These are phyloP conservation scores for Smithornis capensis DNA, from an alignment of 2,113 vertebrate genomes.

Conservation along the genomic window DNA sequence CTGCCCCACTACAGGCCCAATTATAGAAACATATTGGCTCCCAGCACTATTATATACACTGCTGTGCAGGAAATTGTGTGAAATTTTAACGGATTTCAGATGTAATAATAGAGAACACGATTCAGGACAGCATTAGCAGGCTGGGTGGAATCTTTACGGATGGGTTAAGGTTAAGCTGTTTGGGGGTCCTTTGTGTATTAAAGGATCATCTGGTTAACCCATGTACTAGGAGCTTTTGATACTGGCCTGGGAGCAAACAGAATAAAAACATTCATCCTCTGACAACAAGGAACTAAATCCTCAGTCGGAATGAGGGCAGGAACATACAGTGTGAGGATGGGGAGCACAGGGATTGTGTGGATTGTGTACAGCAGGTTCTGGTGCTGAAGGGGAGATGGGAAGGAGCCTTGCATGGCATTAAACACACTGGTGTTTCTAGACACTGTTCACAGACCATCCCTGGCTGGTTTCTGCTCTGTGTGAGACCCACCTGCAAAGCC, in stretches of 20 bases:
- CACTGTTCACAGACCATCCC: neutral
- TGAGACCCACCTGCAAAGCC: neutral
- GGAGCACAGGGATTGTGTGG: neutral
- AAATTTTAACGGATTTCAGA: conserved; percentile 93
- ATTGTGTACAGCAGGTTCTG: neutral
- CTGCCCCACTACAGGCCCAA: conserved; percentile 97
- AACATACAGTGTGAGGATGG: neutral
- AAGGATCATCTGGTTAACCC: conserved; percentile 80
- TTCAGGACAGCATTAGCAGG: conserved; percentile 66
- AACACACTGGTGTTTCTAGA: neutral
- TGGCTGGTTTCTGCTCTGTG: neutral
- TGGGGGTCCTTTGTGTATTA: conserved; percentile 75
- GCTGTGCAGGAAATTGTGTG: conserved; percentile 99
- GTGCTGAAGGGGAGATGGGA: neutral
- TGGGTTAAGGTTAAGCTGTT: conserved; percentile 76
- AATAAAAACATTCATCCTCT: conserved; percentile 62
- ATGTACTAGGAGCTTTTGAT: conserved; percentile 61
- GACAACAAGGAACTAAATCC: conserved; percentile 65
- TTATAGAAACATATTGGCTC: conserved; percentile 99
- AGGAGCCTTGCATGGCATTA: neutral
- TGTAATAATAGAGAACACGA: conserved; percentile 83
- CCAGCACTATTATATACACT: conserved; percentile 91
- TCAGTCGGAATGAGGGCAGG: neutral
- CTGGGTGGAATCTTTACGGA: conserved; percentile 64
- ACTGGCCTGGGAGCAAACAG: conserved; percentile 60